Evolutionary conservation across 2,113 vertebrate species (phyloP).

Genomic region (Nanorana parkeri): DNA sequence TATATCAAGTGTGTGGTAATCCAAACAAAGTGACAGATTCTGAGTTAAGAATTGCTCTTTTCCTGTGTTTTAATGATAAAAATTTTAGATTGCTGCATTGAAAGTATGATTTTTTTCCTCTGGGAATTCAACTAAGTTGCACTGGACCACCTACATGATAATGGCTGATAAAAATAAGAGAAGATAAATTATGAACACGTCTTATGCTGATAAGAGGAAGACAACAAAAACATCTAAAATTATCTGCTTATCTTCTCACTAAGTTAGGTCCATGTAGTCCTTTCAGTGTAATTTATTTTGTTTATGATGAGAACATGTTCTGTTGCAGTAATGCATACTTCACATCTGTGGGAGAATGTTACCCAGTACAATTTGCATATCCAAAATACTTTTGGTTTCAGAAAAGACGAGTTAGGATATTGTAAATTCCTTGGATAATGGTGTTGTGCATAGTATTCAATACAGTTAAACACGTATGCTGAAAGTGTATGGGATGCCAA

Average conservation of each 20-base stretch:
- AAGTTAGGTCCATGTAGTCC: constrained; percentile 31
- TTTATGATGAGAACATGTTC: constrained; percentile 25
- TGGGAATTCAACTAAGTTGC: constrained; percentile 64
- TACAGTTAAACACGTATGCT: no score
- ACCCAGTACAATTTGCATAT: constrained; percentile 42
- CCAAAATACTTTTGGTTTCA: constrained; percentile 28
- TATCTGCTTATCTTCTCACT: constrained; percentile 52
- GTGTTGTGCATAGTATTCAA: no score
- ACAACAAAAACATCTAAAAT: constrained; percentile 51
- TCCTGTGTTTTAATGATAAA: constrained; percentile 64
- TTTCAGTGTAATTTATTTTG: constrained; percentile 47
- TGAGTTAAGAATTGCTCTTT: constrained; percentile 41
- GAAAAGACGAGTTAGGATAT: constrained; percentile 3
- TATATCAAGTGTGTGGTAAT: constrained; percentile 1
- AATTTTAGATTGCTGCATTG: constrained; percentile 65
- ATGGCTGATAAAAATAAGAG: constrained; percentile 66
- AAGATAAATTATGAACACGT: constrained; percentile 64
- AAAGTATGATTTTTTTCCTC: constrained; percentile 57
- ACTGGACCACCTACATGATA: constrained; percentile 66
- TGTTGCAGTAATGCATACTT: constrained; percentile 41
- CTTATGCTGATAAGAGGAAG: constrained; percentile 2
- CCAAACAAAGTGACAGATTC: constrained; percentile 40
- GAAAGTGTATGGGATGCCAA: no score
- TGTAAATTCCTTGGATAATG: not conserved
- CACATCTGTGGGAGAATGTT: constrained; percentile 50